Evolutionary conservation across 2,888 invertebrate species (phyloP).

Genomic region (Invenusta paracnida): DNA sequence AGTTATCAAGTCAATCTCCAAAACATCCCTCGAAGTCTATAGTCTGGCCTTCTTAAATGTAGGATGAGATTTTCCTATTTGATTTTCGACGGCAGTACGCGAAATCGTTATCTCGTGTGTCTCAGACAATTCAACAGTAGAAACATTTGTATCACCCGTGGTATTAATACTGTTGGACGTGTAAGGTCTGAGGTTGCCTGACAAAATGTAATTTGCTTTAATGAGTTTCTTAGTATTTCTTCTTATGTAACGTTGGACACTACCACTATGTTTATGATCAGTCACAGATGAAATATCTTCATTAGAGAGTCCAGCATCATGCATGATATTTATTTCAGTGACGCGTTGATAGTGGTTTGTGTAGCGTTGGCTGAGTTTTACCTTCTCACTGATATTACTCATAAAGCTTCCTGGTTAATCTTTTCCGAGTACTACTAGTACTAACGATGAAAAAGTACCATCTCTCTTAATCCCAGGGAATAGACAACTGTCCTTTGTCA

Average conservation of each 20-base stretch:
- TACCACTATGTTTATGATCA: not conserved
- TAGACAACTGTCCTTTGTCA: not conserved
- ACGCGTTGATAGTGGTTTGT: not conserved
- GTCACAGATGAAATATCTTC: not conserved
- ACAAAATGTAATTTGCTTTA: not conserved
- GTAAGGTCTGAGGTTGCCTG: not conserved
- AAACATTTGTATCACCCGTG: not conserved
- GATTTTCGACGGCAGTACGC: conserved; percentile 14
- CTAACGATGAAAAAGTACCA: conserved; percentile 19
- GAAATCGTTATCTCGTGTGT: conserved; percentile 18
- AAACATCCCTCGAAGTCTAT: not conserved
- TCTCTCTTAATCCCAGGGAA: conserved; percentile 18
- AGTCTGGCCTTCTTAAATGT: conserved; percentile 17
- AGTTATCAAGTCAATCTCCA: not conserved
- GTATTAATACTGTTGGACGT: not conserved
- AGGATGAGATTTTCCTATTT: conserved; percentile 12
- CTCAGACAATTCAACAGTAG: not conserved
- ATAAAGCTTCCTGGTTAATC: not conserved
- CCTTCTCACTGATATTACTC: conserved; percentile 26
- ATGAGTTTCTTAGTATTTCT: not conserved
- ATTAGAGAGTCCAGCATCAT: conserved; percentile 12
- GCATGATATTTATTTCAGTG: not conserved
- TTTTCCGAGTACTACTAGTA: conserved; percentile 9
- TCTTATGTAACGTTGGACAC: not conserved
- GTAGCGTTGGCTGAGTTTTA: conserved; percentile 14